Evolutionary conservation across 2,888 invertebrate genomes (phyloP).

Genomic region (Onchidella celtica): DNA sequence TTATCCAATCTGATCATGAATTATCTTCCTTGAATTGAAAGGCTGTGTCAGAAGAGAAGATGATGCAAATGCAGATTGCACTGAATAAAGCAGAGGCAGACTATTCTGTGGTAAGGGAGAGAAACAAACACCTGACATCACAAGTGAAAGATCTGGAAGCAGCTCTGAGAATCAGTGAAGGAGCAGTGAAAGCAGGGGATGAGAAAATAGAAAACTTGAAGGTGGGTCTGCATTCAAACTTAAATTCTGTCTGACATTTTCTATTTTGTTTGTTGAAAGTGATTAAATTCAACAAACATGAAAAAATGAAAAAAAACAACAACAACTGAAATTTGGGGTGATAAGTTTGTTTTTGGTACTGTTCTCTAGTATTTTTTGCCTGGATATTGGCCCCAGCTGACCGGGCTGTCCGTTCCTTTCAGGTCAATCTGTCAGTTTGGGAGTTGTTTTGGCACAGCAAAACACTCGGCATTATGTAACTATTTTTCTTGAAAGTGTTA

Average conservation of each 20-base stretch:
- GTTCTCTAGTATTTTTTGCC: too few relatives aligned
- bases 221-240: too few relatives aligned
- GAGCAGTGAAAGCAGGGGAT: conserved; percentile 60
- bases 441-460: too few relatives aligned
- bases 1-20: too few relatives aligned
- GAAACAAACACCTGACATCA: conserved; percentile 55
- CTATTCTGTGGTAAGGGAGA: conserved; percentile 61
- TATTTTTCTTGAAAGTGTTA: too few relatives aligned
- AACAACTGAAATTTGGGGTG: too few relatives aligned
- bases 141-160: conserved; percentile 64
- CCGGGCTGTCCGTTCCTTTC: too few relatives aligned
- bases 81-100: conserved; percentile 62
- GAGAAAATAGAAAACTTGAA: conserved; percentile 70
- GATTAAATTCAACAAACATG: neutral
- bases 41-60: conserved; percentile 58
- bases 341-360: neutral
- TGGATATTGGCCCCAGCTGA: too few relatives aligned
- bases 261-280: neutral
- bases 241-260: too few relatives aligned
- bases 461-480: too few relatives aligned
- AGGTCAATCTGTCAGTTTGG: too few relatives aligned
- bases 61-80: conserved; percentile 56
- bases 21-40: neutral
- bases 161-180: conserved; percentile 58
- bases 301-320: too few relatives aligned